Percentiles rank a stretch among this genome's conserved stretches.
Evolutionary conservation across 2,113 vertebrate genomes (phyloP).

Genomic region (Ondatra zibethicus): DNA sequence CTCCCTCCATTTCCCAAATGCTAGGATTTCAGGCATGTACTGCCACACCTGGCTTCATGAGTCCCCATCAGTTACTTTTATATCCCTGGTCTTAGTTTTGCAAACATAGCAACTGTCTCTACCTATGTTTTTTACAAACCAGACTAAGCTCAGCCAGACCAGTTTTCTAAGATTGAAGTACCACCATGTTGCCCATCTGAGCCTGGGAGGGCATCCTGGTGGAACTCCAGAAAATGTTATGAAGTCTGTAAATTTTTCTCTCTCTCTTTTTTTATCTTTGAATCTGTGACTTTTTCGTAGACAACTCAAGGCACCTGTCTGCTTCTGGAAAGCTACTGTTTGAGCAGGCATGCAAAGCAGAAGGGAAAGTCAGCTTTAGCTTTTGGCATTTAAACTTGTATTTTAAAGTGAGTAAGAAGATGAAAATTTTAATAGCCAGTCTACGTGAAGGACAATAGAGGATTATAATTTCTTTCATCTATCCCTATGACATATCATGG

Average conservation of each 20-base stretch:
- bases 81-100: not conserved
- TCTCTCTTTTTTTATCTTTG: not conserved
- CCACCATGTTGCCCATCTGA: not conserved
- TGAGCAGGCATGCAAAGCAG: not conserved
- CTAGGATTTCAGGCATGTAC: not conserved
- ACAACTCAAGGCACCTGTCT: not conserved
- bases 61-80: not conserved
- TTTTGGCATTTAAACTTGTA: constrained; percentile 2
- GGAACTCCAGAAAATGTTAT: constrained; percentile 35
- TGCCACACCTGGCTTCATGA: not conserved
- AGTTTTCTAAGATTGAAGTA: not conserved
- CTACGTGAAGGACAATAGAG: not conserved
- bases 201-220: not conserved
- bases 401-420: not conserved
- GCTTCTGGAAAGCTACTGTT: not conserved
- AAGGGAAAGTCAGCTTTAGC: not conserved
- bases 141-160: not conserved
- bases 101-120: not conserved
- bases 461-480: constrained; percentile 46
- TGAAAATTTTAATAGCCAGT: not conserved
- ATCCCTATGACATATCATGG: not conserved
- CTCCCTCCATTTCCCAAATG: not conserved
- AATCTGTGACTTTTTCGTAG: not conserved
- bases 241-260: not conserved
- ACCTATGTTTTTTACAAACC: not conserved